Evolutionary conservation across 2,797 vertebrate genomes (phyloP), one percentile per base, ranked within the genome.

Genomic region (Sandelia bainsii): DNA sequence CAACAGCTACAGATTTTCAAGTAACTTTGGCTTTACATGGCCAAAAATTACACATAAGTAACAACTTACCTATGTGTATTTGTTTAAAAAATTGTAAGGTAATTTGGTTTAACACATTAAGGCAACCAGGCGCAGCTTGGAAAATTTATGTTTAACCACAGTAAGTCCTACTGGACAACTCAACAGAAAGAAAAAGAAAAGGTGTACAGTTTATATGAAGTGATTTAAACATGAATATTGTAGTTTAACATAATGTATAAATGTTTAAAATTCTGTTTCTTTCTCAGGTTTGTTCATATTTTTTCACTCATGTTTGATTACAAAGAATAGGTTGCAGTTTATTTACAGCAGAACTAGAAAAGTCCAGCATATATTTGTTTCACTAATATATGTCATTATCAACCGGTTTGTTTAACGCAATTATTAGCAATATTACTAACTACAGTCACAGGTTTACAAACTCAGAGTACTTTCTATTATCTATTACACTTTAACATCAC

Each of bases 311-410:
- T 23, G 9, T 40, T 65, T 40, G 16, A 23, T 65, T 12, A 39
- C 3, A 54, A 49, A 58, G 1, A 52, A 44, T 54, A 58, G 19
- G 3, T 40, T 46, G 62, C 5, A 34, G 5, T 49, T 48, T 58
- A 81, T 61, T 81, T 80, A 68, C 50, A 67, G 22, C n/a, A 46
- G 19, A 76, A 64, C 29, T 61, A 34, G 32, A 67, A 54, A 19
- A 40, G n/a, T 34, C 12, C 19, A 44, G 56, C 22, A 42, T 58
- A 27, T 37, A 71, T 65, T 20, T 54, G 22, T 70, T 45, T 62
- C 29, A 66, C 54, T 68, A 56, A 53, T 45, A 46, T 12, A 19
- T 25, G 14, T 6, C 29, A 51, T 60, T 52, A 67, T 58, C 51
- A 60, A 50, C 32, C 39, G 25, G 13, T 50, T 57, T 62, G 40